These are phyloP conservation scores for Synodontis membranacea DNA, from an alignment of 2,113 vertebrate genomes.

Conservation along the genomic window DNA sequence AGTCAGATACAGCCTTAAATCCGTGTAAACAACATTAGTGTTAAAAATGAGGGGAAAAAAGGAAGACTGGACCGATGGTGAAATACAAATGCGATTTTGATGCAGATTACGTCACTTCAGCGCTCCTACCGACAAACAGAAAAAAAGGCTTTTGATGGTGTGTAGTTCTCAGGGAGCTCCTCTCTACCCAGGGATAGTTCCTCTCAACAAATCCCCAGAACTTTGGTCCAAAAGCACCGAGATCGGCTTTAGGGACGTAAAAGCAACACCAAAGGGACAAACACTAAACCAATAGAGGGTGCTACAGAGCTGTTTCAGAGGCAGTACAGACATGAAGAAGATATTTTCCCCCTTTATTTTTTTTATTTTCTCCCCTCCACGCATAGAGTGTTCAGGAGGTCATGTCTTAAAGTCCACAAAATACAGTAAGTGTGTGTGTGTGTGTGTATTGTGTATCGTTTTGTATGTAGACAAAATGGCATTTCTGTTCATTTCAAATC, in stretches of 20 bases:
- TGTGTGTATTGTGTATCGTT: background rate
- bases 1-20: too few species aligned
- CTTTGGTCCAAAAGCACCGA: too few species aligned
- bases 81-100: too few species aligned
- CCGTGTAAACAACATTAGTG: too few species aligned
- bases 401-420: background rate
- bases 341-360: background rate
- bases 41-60: too few species aligned
- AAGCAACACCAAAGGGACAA: background rate
- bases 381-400: background rate
- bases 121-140: too few species aligned
- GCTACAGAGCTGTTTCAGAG: background rate
- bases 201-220: too few species aligned
- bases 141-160: too few species aligned
- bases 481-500: background rate
- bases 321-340: background rate
- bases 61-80: too few species aligned
- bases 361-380: background rate
- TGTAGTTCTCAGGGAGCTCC: too few species aligned
- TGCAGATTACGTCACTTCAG: too few species aligned
- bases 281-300: background rate
- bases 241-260: background rate
- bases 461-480: background rate
- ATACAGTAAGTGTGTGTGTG: background rate
- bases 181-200: too few species aligned